Evolutionary conservation across 2,113 vertebrate species (phyloP).

Genomic region (Eptesicus fuscus): DNA sequence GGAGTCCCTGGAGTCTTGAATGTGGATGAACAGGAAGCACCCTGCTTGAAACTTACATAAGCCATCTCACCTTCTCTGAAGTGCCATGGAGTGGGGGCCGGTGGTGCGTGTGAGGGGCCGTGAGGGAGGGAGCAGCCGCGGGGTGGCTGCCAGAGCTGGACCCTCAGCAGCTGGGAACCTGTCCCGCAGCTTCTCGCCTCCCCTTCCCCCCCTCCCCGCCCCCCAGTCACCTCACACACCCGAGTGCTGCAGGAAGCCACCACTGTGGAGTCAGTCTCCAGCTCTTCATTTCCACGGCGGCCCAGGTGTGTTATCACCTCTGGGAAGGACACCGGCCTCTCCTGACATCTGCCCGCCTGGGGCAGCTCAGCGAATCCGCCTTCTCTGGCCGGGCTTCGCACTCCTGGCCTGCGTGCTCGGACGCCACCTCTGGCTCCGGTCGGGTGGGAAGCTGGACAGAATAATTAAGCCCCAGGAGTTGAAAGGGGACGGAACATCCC

Average conservation of each 20-base stretch:
- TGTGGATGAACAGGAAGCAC: neutral
- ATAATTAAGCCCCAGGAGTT: neutral
- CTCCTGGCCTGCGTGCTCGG: neutral
- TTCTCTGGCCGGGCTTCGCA: neutral
- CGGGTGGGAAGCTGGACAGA: neutral
- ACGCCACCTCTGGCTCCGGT: neutral
- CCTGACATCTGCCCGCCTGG: neutral
- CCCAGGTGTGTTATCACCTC: neutral
- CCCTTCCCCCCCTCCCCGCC: neutral
- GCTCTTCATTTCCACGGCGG: neutral
- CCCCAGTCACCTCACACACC: neutral
- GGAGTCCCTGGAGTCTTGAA: neutral
- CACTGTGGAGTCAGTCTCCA: neutral
- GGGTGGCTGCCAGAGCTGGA: neutral
- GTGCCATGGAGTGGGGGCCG: rapidly evolving
- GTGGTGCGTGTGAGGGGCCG: neutral
- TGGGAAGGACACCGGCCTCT: slow-evolving; percentile 10
- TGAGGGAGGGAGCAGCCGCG: rapidly evolving
- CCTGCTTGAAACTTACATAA: neutral
- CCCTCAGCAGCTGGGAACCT: neutral
- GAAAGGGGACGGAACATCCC: slow-evolving; percentile 21
- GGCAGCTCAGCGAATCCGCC: neutral
- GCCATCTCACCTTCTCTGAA: neutral
- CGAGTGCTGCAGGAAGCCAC: neutral
- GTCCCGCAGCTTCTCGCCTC: neutral